Evolutionary conservation across 2,888 invertebrate species (phyloP).

Genomic region (Leucophenga maculata): DNA sequence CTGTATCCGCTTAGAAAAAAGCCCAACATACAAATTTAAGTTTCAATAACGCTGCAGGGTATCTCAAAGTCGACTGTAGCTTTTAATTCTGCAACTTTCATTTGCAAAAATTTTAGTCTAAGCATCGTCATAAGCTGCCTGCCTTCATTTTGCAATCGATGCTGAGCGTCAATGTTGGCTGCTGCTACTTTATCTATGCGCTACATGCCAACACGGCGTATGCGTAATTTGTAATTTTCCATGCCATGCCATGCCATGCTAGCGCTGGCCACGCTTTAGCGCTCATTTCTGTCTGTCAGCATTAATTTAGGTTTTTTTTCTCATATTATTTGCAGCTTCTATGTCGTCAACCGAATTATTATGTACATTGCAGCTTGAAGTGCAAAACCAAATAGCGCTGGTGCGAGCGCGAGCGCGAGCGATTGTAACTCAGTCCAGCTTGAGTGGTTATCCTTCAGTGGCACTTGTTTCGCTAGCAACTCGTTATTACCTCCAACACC

Average conservation of each 20-base stretch:
- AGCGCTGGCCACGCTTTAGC: background rate
- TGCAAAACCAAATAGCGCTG: background rate
- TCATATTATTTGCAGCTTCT: background rate
- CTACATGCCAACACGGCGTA: conserved; percentile 33
- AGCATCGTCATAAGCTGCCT: too few species aligned
- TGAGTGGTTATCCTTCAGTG: conserved; percentile 42
- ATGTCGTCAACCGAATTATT: conserved; percentile 34
- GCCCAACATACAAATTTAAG: too few species aligned
- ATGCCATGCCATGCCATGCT: background rate
- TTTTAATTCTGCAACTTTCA: too few species aligned
- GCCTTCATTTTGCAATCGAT: conserved; percentile 23
- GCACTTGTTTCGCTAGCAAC: conserved; percentile 35
- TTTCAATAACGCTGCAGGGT: too few species aligned
- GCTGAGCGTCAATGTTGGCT: background rate
- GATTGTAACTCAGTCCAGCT: conserved; percentile 27
- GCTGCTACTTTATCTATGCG: conserved; percentile 18
- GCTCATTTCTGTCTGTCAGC: background rate
- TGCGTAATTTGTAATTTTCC: conserved; percentile 39
- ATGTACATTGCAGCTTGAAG: conserved; percentile 25
- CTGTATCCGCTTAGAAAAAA: too few species aligned
- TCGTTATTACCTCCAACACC: conserved; percentile 30
- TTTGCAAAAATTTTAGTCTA: too few species aligned
- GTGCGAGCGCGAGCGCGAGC: background rate
- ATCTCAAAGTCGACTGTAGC: too few species aligned
- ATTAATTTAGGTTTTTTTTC: background rate